Base-by-base conservation (phyloP, 2,888 invertebrate genomes). In the Nomada goodeniana region DNA sequence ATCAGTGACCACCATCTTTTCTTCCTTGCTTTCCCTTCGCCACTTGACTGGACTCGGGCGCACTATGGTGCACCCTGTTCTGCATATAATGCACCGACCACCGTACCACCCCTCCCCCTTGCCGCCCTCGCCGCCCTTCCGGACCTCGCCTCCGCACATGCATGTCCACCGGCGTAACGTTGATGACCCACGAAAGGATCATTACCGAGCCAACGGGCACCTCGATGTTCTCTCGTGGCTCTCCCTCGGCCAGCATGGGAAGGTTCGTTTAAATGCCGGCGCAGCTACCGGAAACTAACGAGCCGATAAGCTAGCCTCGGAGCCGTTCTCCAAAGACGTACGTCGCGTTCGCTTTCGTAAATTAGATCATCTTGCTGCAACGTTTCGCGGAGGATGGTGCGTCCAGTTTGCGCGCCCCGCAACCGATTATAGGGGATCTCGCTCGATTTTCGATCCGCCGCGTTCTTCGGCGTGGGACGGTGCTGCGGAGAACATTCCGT, bases 51-150 rank as follows among this genome's bases (percentile, higher is more conserved):
- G 75, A 75, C 78, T 83, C 87, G 86, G 77, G 88, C 88, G 90
- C 92, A 88, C 89, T 90, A 91, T 90, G 91, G 92, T 91, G 90
- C 90, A 90, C 90, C 91, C 93, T 93, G 90, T 89, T 93, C 93
- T 93, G 93, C 93, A 92, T 93, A 93, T 93, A 93, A 93, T 93
- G 92, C 92, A 88, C 84, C 78, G 78, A 82, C 83, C 83, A 79
- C 87, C 76, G 80, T 85, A 75, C 83, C 82, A 67, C 78, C 80
- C 87, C 61, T 59, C 71, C 63, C 75, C 72, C 65, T 50, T 74
- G 68, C 70, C 59, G 55, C 59, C 63, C 61, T 69, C 15, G 69
- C 23, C 11, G 23, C 1, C 55, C 18, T 63, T 55, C 11, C 74
- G 50, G 65, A 53, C 74, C 67, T 82, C 67, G 80, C 75, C 77